Evolutionary conservation across 2,113 vertebrate genomes (phyloP).

Genomic region (Chiloscyllium plagiosum): DNA sequence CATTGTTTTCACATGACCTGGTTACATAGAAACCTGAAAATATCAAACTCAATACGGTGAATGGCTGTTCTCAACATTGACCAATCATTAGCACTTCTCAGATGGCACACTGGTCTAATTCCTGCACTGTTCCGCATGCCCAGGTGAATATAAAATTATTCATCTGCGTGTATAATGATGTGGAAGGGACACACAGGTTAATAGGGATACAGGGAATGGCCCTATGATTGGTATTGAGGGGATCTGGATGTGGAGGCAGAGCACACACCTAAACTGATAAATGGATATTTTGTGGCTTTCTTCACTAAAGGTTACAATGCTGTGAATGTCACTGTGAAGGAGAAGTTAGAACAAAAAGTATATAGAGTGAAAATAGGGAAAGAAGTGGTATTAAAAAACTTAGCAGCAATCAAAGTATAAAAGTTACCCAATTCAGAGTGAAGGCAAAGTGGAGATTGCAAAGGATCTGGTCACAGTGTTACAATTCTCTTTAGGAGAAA

Average conservation of each 20-base stretch:
- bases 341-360: neutral
- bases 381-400: neutral
- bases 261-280: neutral
- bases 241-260: neutral
- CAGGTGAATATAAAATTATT: neutral
- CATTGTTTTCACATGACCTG: neutral
- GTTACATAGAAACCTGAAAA: neutral
- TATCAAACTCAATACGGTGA: neutral
- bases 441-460: too few relatives aligned
- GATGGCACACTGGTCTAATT: neutral
- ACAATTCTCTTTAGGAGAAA: too few relatives aligned
- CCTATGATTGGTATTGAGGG: neutral
- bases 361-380: neutral
- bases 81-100: neutral
- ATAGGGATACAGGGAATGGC: neutral
- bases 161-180: neutral
- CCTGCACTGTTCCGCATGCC: neutral
- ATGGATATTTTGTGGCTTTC: neutral
- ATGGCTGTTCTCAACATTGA: neutral
- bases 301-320: neutral
- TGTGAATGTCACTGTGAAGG: neutral
- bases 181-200: neutral
- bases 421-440: neutral
- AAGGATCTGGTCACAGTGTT: too few relatives aligned
- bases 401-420: neutral